phyloP scores from a whole-genome alignment of 2,888 invertebrate genomes.

The Octodonta nipae region DNA sequence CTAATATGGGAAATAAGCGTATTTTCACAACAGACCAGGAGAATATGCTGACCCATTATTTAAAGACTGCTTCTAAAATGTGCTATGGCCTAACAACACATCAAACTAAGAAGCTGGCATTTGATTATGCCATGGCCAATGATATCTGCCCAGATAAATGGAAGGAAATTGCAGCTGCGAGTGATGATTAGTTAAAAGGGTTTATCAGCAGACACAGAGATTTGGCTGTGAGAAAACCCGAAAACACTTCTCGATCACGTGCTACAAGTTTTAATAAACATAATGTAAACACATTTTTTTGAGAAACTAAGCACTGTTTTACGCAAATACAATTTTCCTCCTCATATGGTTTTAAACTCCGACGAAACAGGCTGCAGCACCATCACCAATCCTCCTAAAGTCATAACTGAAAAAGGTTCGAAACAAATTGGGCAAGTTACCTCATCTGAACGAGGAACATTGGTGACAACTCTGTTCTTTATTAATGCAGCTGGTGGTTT shows the following conservation, averaged over 20 bases:
- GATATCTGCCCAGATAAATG: conserved; percentile 1
- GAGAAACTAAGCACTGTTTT: conserved; percentile 1
- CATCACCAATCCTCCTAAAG: conserved; percentile 11
- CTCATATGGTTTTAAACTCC: conserved; percentile 5
- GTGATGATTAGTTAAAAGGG: conserved; percentile 1
- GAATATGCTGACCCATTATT: too few species aligned
- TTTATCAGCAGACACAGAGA: conserved; percentile 2
- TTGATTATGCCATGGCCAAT: conserved; percentile 3
- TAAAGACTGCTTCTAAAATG: conserved; percentile 5
- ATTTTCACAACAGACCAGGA: too few species aligned
- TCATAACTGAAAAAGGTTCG: conserved; percentile 9
- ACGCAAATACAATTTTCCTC: conserved; percentile 1
- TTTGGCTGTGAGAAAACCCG: conserved; percentile 2
- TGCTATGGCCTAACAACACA: conserved; percentile 3
- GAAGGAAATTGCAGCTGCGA: conserved; percentile 1
- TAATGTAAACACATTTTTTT: not conserved
- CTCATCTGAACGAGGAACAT: too few species aligned
- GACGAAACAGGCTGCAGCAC: conserved; percentile 12
- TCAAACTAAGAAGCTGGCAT: conserved; percentile 2
- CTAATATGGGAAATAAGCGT: too few species aligned
- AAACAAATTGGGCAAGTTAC: conserved; percentile 10
- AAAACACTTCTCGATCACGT: conserved; percentile 2
- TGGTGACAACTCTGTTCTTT: too few species aligned
- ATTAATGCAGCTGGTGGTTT: too few species aligned
- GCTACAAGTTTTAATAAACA: not conserved